Base-by-base conservation (phyloP, 2,113 vertebrate genomes). In the Neoarius graeffei region DNA sequence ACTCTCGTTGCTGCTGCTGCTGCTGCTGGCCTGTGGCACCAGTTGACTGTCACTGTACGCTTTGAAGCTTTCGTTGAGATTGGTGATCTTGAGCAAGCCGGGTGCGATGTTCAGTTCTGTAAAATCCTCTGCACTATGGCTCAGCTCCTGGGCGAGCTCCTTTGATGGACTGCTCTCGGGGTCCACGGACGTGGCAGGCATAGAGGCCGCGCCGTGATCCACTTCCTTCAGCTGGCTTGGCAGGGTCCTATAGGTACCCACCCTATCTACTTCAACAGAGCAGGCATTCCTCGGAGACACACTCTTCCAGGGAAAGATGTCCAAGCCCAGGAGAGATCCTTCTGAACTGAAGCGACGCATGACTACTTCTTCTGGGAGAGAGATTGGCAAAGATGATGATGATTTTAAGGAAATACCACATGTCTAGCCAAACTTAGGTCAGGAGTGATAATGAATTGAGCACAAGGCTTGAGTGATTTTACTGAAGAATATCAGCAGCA, bases 31-130 rank as follows among this genome's bases (percentile, higher is more conserved):
- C 1, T 6, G 86, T 0, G 91, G 90, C 30, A 89, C 85, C 89
- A 96, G 89, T 92, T 96, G 95, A 59, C 95, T 84, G 88, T 96
- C 95, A 5, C 95, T 96, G 92, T 96, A 96, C 19, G 95, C 95
- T 89, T 94, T 91, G 89, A 84, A 95, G 30, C 93, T 88, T 8
- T 94, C 91, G 10, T 56, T 90, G 1, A 96, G 85, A 9, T 13
- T 8, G 0, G 89, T 88, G 30, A 94, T 92, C 9, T 81, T 56
- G 0, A 95, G 93, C 30, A 89, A 87, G 9, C 30, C 67, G 3
- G 83, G 80, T 35, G 25, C 83, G 5, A 88, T 87, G 17, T 93
- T 90, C 81, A 71, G 85, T 9, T 90, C 87, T 0, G 48, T 54
- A 23, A 96, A 83, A 79, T 94, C 92, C 86, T 96, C 94, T 0